Evolutionary conservation across 2,113 vertebrate species (phyloP), one percentile per base, ranked within the genome.

Genomic region (Psittacus erithacus): DNA sequence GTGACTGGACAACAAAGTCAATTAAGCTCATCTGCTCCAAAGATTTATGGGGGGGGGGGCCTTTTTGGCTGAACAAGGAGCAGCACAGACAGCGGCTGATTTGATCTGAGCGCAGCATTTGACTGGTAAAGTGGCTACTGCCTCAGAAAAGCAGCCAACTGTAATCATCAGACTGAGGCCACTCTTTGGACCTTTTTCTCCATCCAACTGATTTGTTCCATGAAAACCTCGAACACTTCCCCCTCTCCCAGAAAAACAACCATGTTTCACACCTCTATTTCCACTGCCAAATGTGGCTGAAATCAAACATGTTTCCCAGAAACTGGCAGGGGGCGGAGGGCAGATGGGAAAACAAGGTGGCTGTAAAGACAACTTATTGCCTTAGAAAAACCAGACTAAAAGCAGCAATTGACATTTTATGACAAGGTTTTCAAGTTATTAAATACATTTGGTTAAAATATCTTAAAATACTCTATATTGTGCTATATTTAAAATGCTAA

Each of bases 291-390:
- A 93, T 7, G 38, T 53, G 49, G 70, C 10, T 79, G 82, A 80
- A 94, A 92, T 76, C 88, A 92, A 95, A 76, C 78, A 73, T 6
- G 29, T 17, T 93, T 92, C 57, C 74, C 82, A 93, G 85, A 93
- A 91, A 82, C 88, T 76, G 75, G 85, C 88, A 94, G 75, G 90
- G 65, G 92, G 75, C 49, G 53, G 82, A 93, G 75, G 94, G 88
- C 95, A 96, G 92, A 94, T 90, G 85, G 95, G 50, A 93, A 84
- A 92, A 86, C 88, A 96, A 91, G 50, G 67, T 6, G 60, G 83
- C 86, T 84, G 46, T 67, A 81, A 88, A 93, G 53, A 90, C 3
- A 4, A 88, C 55, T 95, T 53, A 77, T 1, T 83, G 76, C 68
- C 86, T 93, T 27, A 43, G 59, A 92, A 57, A 90, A 88, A 90